Conservation (phyloP, 2,888 invertebrate species). For the Sabatieria punctata region DNA sequence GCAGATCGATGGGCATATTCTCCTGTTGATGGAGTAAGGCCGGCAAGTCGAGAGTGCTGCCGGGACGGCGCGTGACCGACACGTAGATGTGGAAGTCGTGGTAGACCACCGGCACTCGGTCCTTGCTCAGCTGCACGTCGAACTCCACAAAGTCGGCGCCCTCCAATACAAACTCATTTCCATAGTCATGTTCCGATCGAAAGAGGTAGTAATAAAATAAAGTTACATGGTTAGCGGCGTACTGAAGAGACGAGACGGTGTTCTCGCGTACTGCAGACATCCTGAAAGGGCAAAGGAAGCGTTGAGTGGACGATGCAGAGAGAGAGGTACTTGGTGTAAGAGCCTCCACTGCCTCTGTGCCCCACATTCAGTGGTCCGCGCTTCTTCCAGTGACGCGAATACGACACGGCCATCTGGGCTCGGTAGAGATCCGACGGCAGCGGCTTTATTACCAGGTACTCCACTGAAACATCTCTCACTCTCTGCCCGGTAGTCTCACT, state of each 20-base stretch:
- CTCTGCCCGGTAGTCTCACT: no score
- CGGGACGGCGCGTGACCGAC: slow-evolving; percentile 44
- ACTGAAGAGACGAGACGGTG: slow-evolving; percentile 83
- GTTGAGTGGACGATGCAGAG: no score
- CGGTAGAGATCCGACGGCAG: no score
- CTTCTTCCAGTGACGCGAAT: slow-evolving; percentile 8
- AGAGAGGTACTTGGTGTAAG: slow-evolving; percentile 43
- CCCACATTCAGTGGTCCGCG: slow-evolving; percentile 58
- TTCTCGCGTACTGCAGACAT: slow-evolving; percentile 62
- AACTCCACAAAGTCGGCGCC: slow-evolving; percentile 97
- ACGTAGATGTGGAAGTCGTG: slow-evolving; percentile 92
- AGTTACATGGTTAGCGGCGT: slow-evolving; percentile 58
- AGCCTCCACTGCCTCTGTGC: slow-evolving; percentile 80
- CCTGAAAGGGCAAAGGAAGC: no score
- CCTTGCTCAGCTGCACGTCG: slow-evolving; percentile 93
- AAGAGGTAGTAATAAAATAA: neutral
- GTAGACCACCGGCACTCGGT: slow-evolving; percentile 63
- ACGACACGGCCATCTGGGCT: no score
- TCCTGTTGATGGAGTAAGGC: neutral
- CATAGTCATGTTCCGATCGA: neutral
- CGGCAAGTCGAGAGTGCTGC: slow-evolving; percentile 1
- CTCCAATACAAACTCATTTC: slow-evolving; percentile 17
- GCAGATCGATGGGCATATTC: slow-evolving; percentile 45
- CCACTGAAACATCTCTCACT: no score
- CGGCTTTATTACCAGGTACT: no score